phyloP scores from a whole-genome alignment of 2,797 vertebrate species.

The Esox masquinongy region DNA sequence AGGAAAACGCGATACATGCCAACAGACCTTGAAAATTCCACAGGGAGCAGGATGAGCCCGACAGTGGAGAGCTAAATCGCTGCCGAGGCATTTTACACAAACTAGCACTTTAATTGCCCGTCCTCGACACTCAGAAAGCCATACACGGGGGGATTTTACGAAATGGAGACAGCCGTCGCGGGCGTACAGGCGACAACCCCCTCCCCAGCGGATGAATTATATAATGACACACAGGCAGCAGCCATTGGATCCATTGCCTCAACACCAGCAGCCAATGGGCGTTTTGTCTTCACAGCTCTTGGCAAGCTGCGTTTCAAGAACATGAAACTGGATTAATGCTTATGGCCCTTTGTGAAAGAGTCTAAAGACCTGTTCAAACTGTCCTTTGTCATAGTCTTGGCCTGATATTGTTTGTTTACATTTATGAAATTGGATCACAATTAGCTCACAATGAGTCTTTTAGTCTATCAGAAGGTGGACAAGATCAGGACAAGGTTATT shows the following conservation, averaged over 20 bases:
- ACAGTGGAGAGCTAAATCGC: constrained; percentile 54
- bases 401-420: too few relatives aligned
- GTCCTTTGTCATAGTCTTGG: too few relatives aligned
- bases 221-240: constrained; percentile 47
- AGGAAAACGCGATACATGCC: neutral
- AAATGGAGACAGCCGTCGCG: constrained; percentile 62
- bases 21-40: neutral
- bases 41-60: constrained; percentile 15
- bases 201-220: constrained; percentile 59
- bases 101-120: constrained; percentile 62
- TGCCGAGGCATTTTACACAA: constrained; percentile 41
- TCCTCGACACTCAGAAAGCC: constrained; percentile 33
- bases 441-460: too few relatives aligned
- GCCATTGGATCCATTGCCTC: constrained; percentile 55
- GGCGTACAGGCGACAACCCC: constrained; percentile 59
- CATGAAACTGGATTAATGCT: neutral
- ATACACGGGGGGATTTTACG: constrained; percentile 45
- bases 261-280: constrained; percentile 35
- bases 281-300: neutral
- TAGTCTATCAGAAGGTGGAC: too few relatives aligned
- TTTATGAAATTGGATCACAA: neutral
- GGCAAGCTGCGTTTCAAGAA: constrained; percentile 7
- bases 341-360: neutral
- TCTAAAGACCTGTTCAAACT: neutral
- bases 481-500: too few relatives aligned